These are phyloP conservation scores for Pandemis cinnamomeana DNA, from an alignment of 2,888 invertebrate species.

Conservation along the genomic window DNA sequence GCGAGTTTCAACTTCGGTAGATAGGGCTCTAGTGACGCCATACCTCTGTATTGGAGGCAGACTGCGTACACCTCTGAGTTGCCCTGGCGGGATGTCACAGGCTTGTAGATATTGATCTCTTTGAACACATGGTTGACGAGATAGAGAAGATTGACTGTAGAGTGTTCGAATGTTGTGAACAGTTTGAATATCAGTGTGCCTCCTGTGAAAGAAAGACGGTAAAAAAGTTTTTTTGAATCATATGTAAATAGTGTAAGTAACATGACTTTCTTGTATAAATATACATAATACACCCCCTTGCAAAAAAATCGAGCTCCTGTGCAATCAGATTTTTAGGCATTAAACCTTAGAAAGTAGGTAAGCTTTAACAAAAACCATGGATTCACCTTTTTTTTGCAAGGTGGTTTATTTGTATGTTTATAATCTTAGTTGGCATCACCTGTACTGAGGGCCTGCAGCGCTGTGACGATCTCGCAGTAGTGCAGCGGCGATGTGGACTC, in stretches of 20 bases:
- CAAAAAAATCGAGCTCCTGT: too few species aligned
- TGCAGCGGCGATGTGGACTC: conserved; percentile 90
- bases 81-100: conserved; percentile 96
- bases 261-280: too few species aligned
- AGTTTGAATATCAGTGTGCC: conserved; percentile 94
- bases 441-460: conserved; percentile 87
- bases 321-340: too few species aligned
- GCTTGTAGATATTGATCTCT: conserved; percentile 92
- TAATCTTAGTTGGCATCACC: conserved; percentile 60
- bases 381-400: too few species aligned
- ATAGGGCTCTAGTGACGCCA: conserved; percentile 65
- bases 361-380: too few species aligned
- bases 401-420: too few species aligned
- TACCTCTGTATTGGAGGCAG: conserved; percentile 86
- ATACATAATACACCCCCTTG: too few species aligned
- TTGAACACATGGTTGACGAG: conserved; percentile 90
- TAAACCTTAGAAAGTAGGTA: too few species aligned
- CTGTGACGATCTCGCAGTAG: conserved; percentile 92
- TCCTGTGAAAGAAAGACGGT: conserved; percentile 69
- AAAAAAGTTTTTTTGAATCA: neutral
- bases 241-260: too few species aligned
- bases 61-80: conserved; percentile 97
- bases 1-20: conserved; percentile 71
- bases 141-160: conserved; percentile 91
- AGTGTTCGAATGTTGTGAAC: conserved; percentile 94